Conservation (phyloP, 1,140 invertebrate genomes). For the Pteromalus puparum region DNA sequence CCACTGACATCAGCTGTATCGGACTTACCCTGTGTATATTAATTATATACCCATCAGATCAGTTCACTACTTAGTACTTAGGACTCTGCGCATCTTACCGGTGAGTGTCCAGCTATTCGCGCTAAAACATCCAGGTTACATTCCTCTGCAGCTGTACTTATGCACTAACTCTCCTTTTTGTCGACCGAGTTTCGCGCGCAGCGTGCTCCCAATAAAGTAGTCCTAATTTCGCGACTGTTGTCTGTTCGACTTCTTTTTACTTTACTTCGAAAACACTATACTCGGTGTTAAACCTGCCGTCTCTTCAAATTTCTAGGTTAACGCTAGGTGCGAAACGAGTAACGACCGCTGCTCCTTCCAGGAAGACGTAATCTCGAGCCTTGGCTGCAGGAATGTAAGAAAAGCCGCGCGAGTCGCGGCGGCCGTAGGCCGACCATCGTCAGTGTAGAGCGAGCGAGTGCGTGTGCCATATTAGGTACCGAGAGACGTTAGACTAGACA, state of each 20-base stretch:
- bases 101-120: neutral
- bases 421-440: conserved; percentile 17
- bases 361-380: neutral
- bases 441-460: neutral
- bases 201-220: too few relatives aligned
- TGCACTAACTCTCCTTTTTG: neutral
- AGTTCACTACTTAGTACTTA: too few relatives aligned
- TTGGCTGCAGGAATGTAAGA: conserved; percentile 32
- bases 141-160: neutral
- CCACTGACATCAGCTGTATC: too few relatives aligned
- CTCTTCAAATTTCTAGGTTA: too few relatives aligned
- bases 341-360: neutral
- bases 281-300: too few relatives aligned
- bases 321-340: neutral
- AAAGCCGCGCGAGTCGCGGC: neutral
- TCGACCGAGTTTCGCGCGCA: neutral
- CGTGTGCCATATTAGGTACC: neutral
- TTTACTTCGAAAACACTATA: too few relatives aligned
- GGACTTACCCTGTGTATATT: too few relatives aligned
- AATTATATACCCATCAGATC: too few relatives aligned
- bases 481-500: neutral
- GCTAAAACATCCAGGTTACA: neutral
- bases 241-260: too few relatives aligned
- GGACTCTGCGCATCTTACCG: neutral
- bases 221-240: too few relatives aligned